phyloP scores from a whole-genome alignment of 2,797 vertebrate species.

The Chromobotia macracanthus region DNA sequence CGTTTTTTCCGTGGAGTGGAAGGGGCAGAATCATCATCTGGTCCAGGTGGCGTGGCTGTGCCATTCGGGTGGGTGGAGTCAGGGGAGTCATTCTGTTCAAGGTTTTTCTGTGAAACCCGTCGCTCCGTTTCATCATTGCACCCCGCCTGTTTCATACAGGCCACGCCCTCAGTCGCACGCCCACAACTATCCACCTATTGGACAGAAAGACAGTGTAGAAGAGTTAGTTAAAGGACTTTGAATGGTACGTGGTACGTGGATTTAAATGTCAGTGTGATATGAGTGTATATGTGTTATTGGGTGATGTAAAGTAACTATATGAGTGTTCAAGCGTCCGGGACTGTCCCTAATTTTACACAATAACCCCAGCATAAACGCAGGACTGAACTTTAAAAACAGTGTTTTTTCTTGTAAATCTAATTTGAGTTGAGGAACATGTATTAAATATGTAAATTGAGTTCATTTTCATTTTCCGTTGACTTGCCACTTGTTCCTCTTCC shows the following conservation, averaged over 20 bases:
- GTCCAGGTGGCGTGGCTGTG: conserved; percentile 70
- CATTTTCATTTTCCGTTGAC: not conserved
- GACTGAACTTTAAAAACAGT: not conserved
- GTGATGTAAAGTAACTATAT: not conserved
- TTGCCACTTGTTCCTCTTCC: not conserved
- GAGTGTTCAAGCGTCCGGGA: conserved; percentile 9
- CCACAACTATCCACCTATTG: too few species aligned
- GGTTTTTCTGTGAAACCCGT: conserved; percentile 42
- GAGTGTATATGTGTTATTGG: too few species aligned
- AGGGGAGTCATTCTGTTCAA: conserved; percentile 45
- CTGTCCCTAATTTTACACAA: not conserved
- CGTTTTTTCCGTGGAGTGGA: conserved; percentile 76
- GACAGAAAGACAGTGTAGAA: too few species aligned
- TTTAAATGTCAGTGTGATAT: too few species aligned
- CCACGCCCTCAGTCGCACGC: not conserved
- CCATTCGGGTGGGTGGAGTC: conserved; percentile 64
- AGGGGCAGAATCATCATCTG: conserved; percentile 70
- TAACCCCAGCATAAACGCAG: not conserved
- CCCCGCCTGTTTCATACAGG: conserved; percentile 43
- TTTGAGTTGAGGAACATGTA: not conserved
- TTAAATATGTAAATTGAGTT: not conserved
- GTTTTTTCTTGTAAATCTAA: not conserved
- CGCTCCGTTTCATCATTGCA: conserved; percentile 53
- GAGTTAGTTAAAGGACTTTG: too few species aligned
- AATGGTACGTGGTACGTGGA: too few species aligned